Conservation (phyloP, 2,113 vertebrate genomes). For the Epinephelus moara region DNA sequence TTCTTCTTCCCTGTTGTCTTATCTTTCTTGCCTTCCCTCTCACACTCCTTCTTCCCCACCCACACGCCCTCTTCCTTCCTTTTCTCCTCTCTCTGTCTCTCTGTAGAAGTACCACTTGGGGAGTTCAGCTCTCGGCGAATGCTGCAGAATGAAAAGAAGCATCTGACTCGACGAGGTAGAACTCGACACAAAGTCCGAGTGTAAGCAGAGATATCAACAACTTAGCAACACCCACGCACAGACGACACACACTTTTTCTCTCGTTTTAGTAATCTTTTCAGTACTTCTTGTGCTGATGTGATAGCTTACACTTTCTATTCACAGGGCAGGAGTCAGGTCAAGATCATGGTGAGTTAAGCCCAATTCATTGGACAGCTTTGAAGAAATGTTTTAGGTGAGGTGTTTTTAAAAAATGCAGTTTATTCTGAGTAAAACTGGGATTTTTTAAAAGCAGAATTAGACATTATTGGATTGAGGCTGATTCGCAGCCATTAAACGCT, state of each 20-base stretch:
- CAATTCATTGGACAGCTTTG: neutral
- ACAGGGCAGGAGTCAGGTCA: neutral
- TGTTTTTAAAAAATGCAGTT: neutral
- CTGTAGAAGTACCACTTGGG: slow-evolving; percentile 60
- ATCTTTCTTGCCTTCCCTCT: slow-evolving; percentile 33
- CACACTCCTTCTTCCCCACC: slow-evolving; percentile 38
- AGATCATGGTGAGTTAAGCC: slow-evolving; percentile 5
- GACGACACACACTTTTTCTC: slow-evolving; percentile 5
- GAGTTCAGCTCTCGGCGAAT: slow-evolving; percentile 74
- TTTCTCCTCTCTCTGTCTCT: slow-evolving; percentile 38
- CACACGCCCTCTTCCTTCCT: slow-evolving; percentile 52
- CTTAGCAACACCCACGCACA: slow-evolving; percentile 43
- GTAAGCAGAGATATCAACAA: slow-evolving; percentile 51
- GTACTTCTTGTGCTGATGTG: neutral
- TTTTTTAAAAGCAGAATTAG: neutral
- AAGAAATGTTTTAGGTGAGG: neutral
- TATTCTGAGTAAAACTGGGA: neutral
- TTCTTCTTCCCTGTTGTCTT: slow-evolving; percentile 37
- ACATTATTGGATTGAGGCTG: neutral
- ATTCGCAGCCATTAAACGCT: slow-evolving; percentile 5
- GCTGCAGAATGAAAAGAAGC: slow-evolving; percentile 52
- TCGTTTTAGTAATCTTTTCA: slow-evolving; percentile 36
- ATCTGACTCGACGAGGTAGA: slow-evolving; percentile 48
- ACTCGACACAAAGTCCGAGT: slow-evolving; percentile 40
- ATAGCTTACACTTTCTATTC: slow-evolving; percentile 10